A percentile compares a stretch with the other conserved stretches of the same genome.
Conservation (phyloP, 2,113 vertebrate genomes). For the Paedocypris sp. region DNA sequence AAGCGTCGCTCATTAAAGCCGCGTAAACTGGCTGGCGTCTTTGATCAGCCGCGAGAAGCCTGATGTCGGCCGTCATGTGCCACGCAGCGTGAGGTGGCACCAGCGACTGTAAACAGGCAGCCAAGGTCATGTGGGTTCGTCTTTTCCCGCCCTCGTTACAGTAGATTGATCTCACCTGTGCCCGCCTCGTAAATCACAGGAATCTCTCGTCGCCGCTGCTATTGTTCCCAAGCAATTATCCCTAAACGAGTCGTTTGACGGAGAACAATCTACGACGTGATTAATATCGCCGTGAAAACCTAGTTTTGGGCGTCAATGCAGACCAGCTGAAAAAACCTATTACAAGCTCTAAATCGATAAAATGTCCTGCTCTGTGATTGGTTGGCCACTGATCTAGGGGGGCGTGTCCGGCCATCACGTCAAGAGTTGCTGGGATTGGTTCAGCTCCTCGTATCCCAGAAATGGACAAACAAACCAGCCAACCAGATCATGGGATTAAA, state of each 20-base stretch:
- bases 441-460: no score
- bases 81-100: conserved; percentile 39
- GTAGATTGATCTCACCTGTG: conserved; percentile 23
- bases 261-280: background rate
- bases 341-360: no score
- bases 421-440: no score
- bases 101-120: background rate
- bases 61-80: conserved; percentile 32
- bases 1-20: conserved; percentile 43
- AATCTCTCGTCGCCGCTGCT: background rate
- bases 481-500: no score
- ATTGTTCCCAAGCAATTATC: conserved; percentile 17
- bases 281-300: conserved; percentile 15
- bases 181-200: background rate
- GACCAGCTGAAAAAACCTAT: no score
- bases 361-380: no score
- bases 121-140: background rate
- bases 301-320: no score
- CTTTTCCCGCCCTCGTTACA: conserved; percentile 12
- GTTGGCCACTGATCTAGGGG: no score
- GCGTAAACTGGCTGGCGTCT: conserved; percentile 39
- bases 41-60: conserved; percentile 38
- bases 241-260: conserved; percentile 5
- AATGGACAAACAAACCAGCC: no score
- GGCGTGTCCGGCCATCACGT: no score